phyloP scores from a whole-genome alignment of 2,797 vertebrate species.

The Argentina silus region DNA sequence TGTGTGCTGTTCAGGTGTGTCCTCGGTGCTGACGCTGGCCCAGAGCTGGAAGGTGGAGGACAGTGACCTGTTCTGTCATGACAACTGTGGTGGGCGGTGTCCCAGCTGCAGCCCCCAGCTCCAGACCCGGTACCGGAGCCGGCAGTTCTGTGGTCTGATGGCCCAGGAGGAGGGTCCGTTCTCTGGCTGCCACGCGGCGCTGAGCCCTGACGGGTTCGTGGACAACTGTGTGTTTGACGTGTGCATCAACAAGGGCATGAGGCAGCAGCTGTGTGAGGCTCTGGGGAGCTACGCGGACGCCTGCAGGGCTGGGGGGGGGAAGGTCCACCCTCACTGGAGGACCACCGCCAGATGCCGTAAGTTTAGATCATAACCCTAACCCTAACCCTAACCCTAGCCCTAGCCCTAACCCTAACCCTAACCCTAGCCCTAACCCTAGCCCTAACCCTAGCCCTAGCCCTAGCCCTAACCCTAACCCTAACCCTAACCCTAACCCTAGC shows the following conservation, averaged over 20 bases:
- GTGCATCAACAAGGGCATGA: constrained; percentile 52
- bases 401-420: too few relatives aligned
- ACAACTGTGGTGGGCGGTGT: constrained; percentile 21
- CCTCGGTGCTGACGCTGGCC: constrained; percentile 32
- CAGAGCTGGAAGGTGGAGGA: constrained; percentile 33
- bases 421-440: too few relatives aligned
- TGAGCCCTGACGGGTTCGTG: constrained; percentile 34
- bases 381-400: too few relatives aligned
- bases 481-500: too few relatives aligned
- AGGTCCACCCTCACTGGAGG: constrained; percentile 36
- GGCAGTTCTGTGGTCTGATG: constrained; percentile 31
- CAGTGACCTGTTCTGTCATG: constrained; percentile 10
- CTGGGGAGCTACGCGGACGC: background rate
- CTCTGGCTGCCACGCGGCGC: constrained; percentile 12
- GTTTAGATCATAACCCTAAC: too few relatives aligned
- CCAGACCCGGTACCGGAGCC: background rate
- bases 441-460: too few relatives aligned
- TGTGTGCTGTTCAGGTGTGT: background rate
- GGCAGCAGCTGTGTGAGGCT: constrained; percentile 44
- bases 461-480: too few relatives aligned
- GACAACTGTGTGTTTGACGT: constrained; percentile 61
- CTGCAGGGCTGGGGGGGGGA: constrained; percentile 22
- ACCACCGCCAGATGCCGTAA: constrained; percentile 42
- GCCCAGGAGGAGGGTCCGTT: constrained; percentile 25
- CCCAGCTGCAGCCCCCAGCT: constrained; percentile 4